Base-by-base conservation (phyloP, 2,113 vertebrate species). In the Abramis brama region DNA sequence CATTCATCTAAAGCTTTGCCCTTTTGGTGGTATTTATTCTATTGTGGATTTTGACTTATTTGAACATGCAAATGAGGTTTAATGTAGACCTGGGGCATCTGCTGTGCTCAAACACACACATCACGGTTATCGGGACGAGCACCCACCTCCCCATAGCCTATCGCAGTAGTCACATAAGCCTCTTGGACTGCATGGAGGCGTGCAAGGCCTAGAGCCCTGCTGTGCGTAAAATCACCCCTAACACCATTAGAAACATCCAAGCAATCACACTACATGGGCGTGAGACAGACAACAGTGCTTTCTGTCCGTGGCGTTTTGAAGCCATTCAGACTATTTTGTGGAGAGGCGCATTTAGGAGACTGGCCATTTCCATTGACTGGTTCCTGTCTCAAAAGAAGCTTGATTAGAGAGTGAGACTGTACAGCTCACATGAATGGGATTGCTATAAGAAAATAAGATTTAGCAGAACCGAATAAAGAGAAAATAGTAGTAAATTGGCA, bases 61-160 rank as follows among this genome's bases (percentile, higher is more conserved):
- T 86, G 88, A 86, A 90, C 89, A 90, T 90, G 89, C 85, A 89
- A 90, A 90, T 90, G 73, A 88, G 79, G 86, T 83, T 70, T n/a
- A 76, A 79, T 68, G 70, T 68, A 85, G 82, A 84, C 77, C 82
- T 25, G 70, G 52, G 83, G 85, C 57, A 85, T 87, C 82, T 83
- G 74, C 82, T 64, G 85, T 25, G 79, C 76, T 83, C 88, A 84
- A 68, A 87, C 78, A 89, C 86, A 89, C 82, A 86, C 86, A 79
- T 75, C 77, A 30, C 47, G 36, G 66, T 68, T 71, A 66, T 68
- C 47, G 43, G 80, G 84, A 75, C 47, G 59, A 78, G 25, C 66
- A 82, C 75, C 39, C 86, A 79, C 86, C 60, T 57, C 75, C 78
- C 57, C 25, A 7, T 39, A 25, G 50, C 71, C 39, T 73, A n/a